Evolutionary conservation across 2,888 invertebrate species (phyloP).

Genomic region (Xestia ashworthii): DNA sequence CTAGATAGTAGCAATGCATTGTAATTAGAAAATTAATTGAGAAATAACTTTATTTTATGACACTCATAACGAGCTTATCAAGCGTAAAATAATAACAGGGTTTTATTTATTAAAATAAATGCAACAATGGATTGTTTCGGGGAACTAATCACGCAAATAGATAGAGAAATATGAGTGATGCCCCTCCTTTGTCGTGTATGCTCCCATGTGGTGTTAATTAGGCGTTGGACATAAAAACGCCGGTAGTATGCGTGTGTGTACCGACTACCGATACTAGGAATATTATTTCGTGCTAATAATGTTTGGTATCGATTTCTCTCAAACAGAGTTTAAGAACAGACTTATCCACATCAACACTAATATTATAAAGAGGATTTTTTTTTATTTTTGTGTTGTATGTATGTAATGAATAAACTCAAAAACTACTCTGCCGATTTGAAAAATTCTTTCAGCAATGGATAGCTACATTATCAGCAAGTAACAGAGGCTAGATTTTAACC

Average conservation of each 20-base stretch:
- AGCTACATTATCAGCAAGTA: no score
- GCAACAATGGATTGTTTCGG: constrained; percentile 45
- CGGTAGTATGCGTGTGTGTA: constrained; percentile 58
- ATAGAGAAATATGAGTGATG: constrained; percentile 75
- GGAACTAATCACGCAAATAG: constrained; percentile 68
- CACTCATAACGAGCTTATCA: background rate
- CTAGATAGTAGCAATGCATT: background rate
- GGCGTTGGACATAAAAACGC: constrained; percentile 74
- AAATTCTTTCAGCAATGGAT: no score
- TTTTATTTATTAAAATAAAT: constrained; percentile 23
- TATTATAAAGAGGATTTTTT: no score
- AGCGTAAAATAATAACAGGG: constrained; percentile 4
- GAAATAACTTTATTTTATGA: constrained; percentile 8
- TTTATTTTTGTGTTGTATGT: no score
- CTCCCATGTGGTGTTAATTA: constrained; percentile 86
- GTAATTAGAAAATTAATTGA: constrained; percentile 23
- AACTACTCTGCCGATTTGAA: no score
- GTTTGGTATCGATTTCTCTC: background rate
- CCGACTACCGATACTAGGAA: constrained; percentile 64
- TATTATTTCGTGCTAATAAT: constrained; percentile 10
- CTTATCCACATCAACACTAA: no score
- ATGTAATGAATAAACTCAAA: no score
- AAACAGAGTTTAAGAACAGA: no score
- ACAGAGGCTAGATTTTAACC: no score
- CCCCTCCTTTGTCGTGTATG: constrained; percentile 77